Evolutionary conservation across 2,797 vertebrate genomes (phyloP), one percentile per base, ranked within the genome.

Genomic region (Clamator glandarius): DNA sequence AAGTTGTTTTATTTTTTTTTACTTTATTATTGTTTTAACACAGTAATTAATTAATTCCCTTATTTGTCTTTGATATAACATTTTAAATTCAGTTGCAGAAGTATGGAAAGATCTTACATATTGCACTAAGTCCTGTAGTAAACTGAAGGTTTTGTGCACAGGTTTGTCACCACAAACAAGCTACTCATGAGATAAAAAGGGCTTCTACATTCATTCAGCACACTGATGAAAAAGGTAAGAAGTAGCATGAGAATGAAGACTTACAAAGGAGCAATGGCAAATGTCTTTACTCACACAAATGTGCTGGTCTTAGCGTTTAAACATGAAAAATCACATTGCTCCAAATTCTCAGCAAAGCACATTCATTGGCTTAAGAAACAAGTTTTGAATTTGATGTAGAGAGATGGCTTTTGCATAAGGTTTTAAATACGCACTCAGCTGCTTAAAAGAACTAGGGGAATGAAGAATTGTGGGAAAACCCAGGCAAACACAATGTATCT

Each of bases 151-250:
- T 96, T 96, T 96, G 23, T 96, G 86, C n/a, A 78, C 83, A 98
- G 98, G 92, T 93, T 78, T 97, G 97, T 93, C 93, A 94, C 82
- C 87, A 25, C 3, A 70, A 97, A 67, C 96, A 98, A 91, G 93
- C 94, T 83, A 96, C 68, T 25, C 35, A 84, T 57, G 97, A 97
- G 92, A 92, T 69, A 93, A 97, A 92, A 81, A 94, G 58, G 87
- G 79, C 89, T 88, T 96, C 98, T 91, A 92, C 95, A 33, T 62
- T 96, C 33, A 93, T 76, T 85, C 97, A 97, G 35, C 92, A 92
- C 85, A 75, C 90, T 95, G 97, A 97, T 72, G 96, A 97, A 96
- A 97, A 87, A 96, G 97, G 98, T 98, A 98, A 97, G 94, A 79
- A 86, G 39, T 2, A 8, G 14, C 35, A 51, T 15, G 19, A 92